Evolutionary conservation across 2,888 invertebrate species (phyloP).

Genomic region (Melanargia galathea): DNA sequence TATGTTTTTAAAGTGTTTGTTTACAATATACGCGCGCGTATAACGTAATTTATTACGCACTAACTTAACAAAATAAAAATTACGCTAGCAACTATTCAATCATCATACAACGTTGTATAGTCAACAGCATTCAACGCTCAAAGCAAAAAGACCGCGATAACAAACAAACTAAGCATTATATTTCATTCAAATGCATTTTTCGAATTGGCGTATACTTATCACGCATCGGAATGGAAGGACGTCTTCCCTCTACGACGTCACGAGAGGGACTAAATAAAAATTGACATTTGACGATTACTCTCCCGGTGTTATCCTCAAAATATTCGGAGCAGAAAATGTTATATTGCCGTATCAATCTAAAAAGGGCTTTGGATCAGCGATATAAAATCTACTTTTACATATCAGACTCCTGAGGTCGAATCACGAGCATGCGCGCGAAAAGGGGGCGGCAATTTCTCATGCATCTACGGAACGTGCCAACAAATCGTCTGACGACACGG

Average conservation of each 20-base stretch:
- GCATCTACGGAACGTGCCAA: slow-evolving; percentile 7
- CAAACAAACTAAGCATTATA: neutral
- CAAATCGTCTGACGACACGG: neutral
- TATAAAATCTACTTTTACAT: slow-evolving; percentile 53
- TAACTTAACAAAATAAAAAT: neutral
- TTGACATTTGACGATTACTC: slow-evolving; percentile 32
- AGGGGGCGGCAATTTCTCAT: slow-evolving; percentile 40
- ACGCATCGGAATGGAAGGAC: slow-evolving; percentile 28
- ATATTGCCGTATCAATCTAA: slow-evolving; percentile 36
- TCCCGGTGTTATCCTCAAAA: slow-evolving; percentile 33
- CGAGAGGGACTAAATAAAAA: slow-evolving; percentile 56
- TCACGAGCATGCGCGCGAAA: slow-evolving; percentile 65
- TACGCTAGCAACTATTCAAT: neutral
- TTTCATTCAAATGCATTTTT: slow-evolving; percentile 6
- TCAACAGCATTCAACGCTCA: no score
- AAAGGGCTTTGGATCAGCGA: neutral
- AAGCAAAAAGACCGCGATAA: no score
- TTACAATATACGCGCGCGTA: neutral
- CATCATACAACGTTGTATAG: no score
- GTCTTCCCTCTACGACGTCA: slow-evolving; percentile 45
- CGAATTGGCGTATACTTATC: slow-evolving; percentile 28
- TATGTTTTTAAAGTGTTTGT: neutral
- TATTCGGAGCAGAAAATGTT: slow-evolving; percentile 25
- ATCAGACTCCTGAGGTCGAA: slow-evolving; percentile 42
- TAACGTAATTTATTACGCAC: slow-evolving; percentile 1